Conservation (phyloP, 1,140 invertebrate genomes). For the Phenacoccus solenopsis region DNA sequence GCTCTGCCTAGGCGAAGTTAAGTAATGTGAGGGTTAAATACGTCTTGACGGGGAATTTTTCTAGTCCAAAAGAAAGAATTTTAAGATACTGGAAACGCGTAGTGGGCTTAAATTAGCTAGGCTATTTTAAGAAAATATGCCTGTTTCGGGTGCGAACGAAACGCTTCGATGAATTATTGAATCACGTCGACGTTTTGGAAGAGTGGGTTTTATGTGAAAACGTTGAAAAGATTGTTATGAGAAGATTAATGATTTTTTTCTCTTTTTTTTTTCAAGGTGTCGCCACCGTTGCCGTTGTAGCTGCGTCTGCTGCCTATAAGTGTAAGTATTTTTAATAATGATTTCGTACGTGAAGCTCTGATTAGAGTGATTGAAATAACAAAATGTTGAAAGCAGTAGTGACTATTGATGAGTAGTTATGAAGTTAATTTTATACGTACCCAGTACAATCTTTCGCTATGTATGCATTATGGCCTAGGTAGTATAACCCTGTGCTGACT, state of each 20-base stretch:
- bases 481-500: too few species aligned
- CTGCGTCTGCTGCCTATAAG: neutral
- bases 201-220: neutral
- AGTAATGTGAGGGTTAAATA: neutral
- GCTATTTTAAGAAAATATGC: neutral
- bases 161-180: neutral
- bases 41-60: too few species aligned
- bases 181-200: neutral
- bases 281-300: neutral
- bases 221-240: neutral
- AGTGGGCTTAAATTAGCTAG: too few species aligned
- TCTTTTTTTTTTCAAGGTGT: neutral
- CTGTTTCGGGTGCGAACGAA: neutral
- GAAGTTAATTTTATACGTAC: too few species aligned
- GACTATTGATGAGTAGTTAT: too few species aligned
- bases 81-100: too few species aligned
- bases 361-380: too few species aligned
- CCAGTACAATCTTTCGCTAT: too few species aligned
- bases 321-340: conserved; percentile 3
- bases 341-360: too few species aligned
- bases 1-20: neutral
- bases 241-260: neutral
- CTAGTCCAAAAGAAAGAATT: too few species aligned
- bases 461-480: too few species aligned
- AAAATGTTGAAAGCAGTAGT: too few species aligned